Evolutionary conservation across 92 coral and sea anemone species (phyloP), one percentile per base, ranked within the genome.

Genomic region (Palythoa grandis): DNA sequence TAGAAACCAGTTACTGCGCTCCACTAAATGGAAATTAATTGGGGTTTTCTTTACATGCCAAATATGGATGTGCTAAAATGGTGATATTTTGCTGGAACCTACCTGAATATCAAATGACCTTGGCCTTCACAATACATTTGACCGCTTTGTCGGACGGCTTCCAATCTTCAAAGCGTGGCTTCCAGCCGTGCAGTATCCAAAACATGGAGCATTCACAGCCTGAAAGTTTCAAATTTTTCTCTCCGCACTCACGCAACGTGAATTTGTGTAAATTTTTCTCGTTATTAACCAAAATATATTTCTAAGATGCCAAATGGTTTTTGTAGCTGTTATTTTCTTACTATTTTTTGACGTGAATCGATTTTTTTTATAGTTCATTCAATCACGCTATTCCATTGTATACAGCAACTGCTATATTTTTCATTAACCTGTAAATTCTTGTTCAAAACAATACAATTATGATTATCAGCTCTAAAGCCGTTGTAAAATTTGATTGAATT

Each of bases 161-260:
- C 58, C 23, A 19, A 60, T 80, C 85, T 80, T 80, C 85, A 80
- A 80, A 80, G 85, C 74, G 20, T 25, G 85, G 85, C 85, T 14
- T 53, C 85, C 85, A 80, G 63, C 85, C 57, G 85, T 65, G 85
- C 60, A 23, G 22, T 20, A 80, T 65, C 47, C 60, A 67, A 80
- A 79, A 80, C 85, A 80, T 80, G 20, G 12, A 24, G n/a, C 20
- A 20, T 39, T 66, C 74, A 67, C 85, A 75, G 85, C 74, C 85
- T 29, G 61, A 80, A 57, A 80, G 85, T 80, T 80, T 80, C 74
- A 80, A 80, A 80, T 74, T 80, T 80, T 80, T 50, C 43, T 22
- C 23, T 48, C 85, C 85, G 85, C 85, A 1, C 85, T 80, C 85
- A 80, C 85, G 85, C 85, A 80, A 80, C n/a, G 74, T 80, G 13